Conservation (phyloP, 2,797 vertebrate genomes). For the Scarus forsteni region DNA sequence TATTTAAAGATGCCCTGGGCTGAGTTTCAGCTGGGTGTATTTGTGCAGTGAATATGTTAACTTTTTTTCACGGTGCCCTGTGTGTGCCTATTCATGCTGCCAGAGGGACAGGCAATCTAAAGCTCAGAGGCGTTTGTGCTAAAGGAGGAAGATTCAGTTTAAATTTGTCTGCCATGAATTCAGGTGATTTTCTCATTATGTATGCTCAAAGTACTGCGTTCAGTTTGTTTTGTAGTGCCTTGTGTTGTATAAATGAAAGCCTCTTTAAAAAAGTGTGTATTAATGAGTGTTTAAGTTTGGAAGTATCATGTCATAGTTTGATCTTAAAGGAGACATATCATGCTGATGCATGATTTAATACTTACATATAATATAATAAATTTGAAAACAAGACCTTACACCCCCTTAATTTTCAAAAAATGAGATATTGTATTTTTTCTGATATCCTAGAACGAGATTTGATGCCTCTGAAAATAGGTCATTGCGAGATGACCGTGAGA, state of each 20-base stretch:
- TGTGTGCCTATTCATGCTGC: slow-evolving; percentile 42
- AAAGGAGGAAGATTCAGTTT: slow-evolving; percentile 22
- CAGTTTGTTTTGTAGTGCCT: slow-evolving; percentile 22
- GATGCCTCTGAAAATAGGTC: no score
- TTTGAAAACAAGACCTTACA: no score
- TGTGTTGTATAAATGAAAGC: neutral
- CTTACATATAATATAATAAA: no score
- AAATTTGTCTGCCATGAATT: slow-evolving; percentile 34
- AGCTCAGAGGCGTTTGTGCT: slow-evolving; percentile 46
- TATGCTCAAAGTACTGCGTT: slow-evolving; percentile 24
- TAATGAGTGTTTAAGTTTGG: neutral
- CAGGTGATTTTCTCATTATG: slow-evolving; percentile 34
- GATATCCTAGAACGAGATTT: no score
- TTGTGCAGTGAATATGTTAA: slow-evolving; percentile 68
- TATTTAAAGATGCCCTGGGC: slow-evolving; percentile 79
- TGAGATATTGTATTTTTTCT: no score
- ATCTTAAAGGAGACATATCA: no score
- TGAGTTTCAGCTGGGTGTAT: slow-evolving; percentile 71
- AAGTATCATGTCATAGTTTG: no score
- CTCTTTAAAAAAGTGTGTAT: slow-evolving; percentile 12
- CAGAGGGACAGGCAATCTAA: slow-evolving; percentile 37
- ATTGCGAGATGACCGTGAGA: no score
- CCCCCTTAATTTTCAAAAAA: no score
- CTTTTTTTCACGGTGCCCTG: slow-evolving; percentile 61
- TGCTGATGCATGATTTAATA: no score